Conservation (phyloP, 35 echinoderm and acorn worm genomes). For the Strongylocentrotus purpuratus region DNA sequence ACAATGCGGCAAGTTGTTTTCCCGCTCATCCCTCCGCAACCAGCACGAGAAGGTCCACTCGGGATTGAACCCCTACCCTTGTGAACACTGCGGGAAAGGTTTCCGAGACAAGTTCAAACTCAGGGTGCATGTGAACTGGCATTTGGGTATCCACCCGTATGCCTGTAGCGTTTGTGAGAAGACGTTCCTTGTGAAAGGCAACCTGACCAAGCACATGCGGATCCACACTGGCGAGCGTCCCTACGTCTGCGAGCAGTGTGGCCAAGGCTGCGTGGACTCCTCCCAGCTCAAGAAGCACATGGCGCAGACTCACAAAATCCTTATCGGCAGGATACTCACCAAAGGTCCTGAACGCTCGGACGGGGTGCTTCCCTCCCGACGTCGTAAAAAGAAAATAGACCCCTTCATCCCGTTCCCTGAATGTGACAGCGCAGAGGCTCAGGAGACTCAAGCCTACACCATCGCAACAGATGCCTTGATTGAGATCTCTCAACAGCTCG, state of each 20-base stretch:
- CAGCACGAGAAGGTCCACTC: conserved; percentile 29
- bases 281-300: conserved; percentile 48
- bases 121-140: conserved; percentile 36
- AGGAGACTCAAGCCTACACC: conserved; percentile 21
- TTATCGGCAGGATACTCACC: neutral
- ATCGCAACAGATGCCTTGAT: conserved; percentile 30
- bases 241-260: conserved; percentile 32
- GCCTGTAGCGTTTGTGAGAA: conserved; percentile 15
- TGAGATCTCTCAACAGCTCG: conserved; percentile 37
- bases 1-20: conserved; percentile 30
- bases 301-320: neutral
- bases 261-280: conserved; percentile 20
- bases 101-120: conserved; percentile 42
- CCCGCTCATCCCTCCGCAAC: conserved; percentile 37
- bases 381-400: neutral
- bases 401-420: neutral
- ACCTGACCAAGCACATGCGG: conserved; percentile 43
- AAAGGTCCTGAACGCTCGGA: conserved; percentile 5
- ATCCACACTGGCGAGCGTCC: conserved; percentile 38
- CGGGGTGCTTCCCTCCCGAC: neutral
- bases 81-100: conserved; percentile 37
- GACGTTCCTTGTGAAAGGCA: conserved; percentile 25
- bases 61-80: neutral
- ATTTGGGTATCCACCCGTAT: neutral
- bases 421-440: neutral